Evolutionary conservation across 2,113 vertebrate species (phyloP).

Genomic region (Oenanthe oenanthe): DNA sequence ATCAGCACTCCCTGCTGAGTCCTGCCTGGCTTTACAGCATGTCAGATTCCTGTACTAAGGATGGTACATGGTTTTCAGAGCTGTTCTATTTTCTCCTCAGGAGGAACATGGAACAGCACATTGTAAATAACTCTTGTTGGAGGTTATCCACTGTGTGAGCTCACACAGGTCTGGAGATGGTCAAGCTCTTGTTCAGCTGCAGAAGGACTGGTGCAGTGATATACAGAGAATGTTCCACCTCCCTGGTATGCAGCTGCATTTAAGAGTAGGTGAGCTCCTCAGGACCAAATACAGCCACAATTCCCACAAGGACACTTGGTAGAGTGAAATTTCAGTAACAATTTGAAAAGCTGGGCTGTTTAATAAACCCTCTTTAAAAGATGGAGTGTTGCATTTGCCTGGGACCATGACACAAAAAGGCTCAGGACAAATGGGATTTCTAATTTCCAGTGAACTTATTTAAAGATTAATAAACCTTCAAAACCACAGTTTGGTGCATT

Average conservation of each 20-base stretch:
- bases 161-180: neutral
- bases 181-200: neutral
- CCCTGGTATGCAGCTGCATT: neutral
- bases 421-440: neutral
- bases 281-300: neutral
- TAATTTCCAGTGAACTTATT: neutral
- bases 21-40: neutral
- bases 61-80: neutral
- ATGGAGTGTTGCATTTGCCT: neutral
- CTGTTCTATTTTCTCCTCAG: neutral
- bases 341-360: neutral
- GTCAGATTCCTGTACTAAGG: neutral
- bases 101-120: neutral
- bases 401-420: neutral
- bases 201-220: neutral
- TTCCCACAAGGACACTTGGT: neutral
- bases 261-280: neutral
- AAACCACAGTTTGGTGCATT: neutral
- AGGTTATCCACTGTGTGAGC: neutral
- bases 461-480: neutral
- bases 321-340: neutral
- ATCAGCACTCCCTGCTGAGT: neutral
- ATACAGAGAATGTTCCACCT: neutral
- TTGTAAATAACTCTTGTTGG: neutral
- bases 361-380: neutral